A percentile compares a stretch with the other conserved stretches of the same genome.
phyloP scores from a whole-genome alignment of 92 coral and sea anemone genomes.

The Isaurus tuberculatus region DNA sequence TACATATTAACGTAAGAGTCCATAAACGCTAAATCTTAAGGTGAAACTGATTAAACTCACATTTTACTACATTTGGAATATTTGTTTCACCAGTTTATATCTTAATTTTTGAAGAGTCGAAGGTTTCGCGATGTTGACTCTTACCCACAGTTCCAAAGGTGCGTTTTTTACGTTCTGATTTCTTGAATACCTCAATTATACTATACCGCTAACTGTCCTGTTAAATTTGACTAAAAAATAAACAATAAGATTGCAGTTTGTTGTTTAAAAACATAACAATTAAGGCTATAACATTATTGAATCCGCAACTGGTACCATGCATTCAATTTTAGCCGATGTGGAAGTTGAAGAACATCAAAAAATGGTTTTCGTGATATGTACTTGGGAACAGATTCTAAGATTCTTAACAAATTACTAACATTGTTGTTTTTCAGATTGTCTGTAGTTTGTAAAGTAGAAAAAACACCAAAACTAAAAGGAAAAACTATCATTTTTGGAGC shows the following conservation, averaged over 20 bases:
- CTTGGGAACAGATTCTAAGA: background rate
- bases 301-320: constrained; percentile 22
- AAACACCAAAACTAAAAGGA: constrained; percentile 29
- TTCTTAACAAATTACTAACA: background rate
- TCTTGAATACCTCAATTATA: background rate
- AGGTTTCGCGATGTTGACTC: background rate
- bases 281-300: background rate
- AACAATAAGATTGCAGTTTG: background rate
- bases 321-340: background rate
- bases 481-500: constrained; percentile 16
- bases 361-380: background rate
- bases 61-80: too few species aligned
- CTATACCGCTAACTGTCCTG: background rate
- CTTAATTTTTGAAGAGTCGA: too few species aligned
- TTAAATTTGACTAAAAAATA: background rate
- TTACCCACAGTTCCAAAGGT: constrained; percentile 11
- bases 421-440: background rate
- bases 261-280: constrained; percentile 6
- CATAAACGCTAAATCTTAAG: too few species aligned
- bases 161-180: background rate
- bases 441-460: background rate
- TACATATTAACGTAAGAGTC: too few species aligned
- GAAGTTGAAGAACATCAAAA: background rate
- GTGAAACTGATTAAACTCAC: too few species aligned
- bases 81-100: too few species aligned